Conservation (phyloP, 2,113 vertebrate species). For the Ctenodactylus gundi region DNA sequence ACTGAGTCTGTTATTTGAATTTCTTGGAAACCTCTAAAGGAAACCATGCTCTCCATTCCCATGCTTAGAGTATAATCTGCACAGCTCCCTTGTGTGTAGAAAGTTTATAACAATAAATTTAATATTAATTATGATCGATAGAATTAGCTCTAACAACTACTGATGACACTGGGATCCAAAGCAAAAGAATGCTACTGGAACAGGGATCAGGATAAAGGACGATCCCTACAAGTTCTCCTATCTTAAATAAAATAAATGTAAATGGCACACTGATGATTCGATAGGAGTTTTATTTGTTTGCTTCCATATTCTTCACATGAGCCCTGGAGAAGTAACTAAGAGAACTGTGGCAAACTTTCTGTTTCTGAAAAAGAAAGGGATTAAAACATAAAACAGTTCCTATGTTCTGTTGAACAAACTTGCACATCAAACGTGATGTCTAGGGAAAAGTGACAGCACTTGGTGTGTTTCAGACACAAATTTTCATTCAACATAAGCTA, state of each 20-base stretch:
- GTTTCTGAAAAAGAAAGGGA: slow-evolving; percentile 36
- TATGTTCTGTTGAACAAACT: not conserved
- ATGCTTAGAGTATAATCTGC: not conserved
- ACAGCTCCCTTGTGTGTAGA: not conserved
- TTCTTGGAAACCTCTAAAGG: not conserved
- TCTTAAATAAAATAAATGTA: slow-evolving; percentile 32
- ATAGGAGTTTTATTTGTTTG: slow-evolving; percentile 27
- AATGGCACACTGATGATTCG: not conserved
- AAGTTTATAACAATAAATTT: slow-evolving; percentile 33
- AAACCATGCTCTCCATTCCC: not conserved
- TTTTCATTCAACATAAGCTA: slow-evolving; percentile 29
- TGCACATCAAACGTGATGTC: not conserved
- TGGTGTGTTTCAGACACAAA: not conserved
- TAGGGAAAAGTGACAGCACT: not conserved
- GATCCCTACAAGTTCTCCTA: not conserved
- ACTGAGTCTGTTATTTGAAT: not conserved
- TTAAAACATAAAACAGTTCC: not conserved
- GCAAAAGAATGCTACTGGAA: not conserved
- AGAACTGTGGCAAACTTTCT: slow-evolving; percentile 17
- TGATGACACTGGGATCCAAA: not conserved
- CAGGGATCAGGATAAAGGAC: not conserved
- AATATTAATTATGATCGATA: not conserved
- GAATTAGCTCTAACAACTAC: not conserved
- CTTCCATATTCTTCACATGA: not conserved
- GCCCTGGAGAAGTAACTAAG: slow-evolving; percentile 7